Conservation (phyloP, 1,140 invertebrate genomes). For the Drosophila ohnishii region DNA sequence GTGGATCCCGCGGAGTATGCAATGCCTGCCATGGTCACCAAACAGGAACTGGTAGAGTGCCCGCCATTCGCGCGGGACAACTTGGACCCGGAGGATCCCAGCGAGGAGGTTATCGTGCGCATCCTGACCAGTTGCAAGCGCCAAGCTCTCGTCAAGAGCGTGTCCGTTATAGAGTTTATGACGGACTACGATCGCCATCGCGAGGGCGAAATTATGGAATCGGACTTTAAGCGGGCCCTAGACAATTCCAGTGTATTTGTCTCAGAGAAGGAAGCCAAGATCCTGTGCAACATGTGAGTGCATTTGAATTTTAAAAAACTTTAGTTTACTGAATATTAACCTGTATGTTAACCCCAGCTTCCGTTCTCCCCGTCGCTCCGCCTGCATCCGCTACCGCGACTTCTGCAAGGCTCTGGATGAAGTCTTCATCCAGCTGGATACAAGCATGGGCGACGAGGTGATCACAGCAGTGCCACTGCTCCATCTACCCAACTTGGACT, state of each 20-base stretch:
- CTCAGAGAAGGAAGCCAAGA: conserved; percentile 65
- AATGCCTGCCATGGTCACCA: conserved; percentile 66
- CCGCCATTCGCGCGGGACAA: conserved; percentile 47
- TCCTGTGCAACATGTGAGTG: conserved; percentile 60
- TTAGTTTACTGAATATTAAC: not conserved
- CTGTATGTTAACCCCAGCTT: conserved; percentile 84
- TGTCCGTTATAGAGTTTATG: conserved; percentile 87
- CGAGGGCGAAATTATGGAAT: conserved; percentile 85
- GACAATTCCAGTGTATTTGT: conserved; percentile 86
- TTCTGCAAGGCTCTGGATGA: conserved; percentile 87
- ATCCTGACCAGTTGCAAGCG: conserved; percentile 89
- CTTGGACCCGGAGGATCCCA: conserved; percentile 23
- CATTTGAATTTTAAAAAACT: not conserved
- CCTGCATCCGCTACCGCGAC: conserved; percentile 86
- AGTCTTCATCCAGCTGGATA: conserved; percentile 87
- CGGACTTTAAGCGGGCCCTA: conserved; percentile 87
- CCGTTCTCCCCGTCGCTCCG: conserved; percentile 84
- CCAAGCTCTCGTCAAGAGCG: conserved; percentile 86
- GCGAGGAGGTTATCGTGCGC: conserved; percentile 86
- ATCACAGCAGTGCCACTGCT: conserved; percentile 85
- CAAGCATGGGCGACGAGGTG: conserved; percentile 84
- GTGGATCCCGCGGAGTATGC: conserved; percentile 80
- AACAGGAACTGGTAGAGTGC: conserved; percentile 59
- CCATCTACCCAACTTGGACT: conserved; percentile 86
- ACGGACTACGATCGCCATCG: conserved; percentile 86